phyloP scores from a whole-genome alignment of 1,140 invertebrate species.

The Ceratina calcarata region DNA sequence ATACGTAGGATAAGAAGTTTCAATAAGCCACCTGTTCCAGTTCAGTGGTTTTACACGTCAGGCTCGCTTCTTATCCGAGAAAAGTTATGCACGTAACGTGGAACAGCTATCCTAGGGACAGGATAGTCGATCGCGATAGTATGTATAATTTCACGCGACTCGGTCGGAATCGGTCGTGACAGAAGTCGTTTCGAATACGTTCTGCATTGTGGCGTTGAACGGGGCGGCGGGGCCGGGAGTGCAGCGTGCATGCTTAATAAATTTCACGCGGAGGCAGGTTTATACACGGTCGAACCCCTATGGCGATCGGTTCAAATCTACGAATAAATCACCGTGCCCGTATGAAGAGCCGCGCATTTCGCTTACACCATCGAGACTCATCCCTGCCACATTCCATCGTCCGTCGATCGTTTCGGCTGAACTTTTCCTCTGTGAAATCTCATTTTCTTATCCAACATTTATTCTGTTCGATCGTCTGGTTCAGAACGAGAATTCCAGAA shows the following conservation, averaged over 20 bases:
- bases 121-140: neutral
- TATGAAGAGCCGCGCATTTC: slow-evolving; percentile 28
- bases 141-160: slow-evolving; percentile 30
- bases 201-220: slow-evolving; percentile 36
- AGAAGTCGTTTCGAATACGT: slow-evolving; percentile 42
- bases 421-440: too few relatives aligned
- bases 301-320: slow-evolving; percentile 50
- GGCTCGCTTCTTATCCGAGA: neutral
- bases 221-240: slow-evolving; percentile 5
- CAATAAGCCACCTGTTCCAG: neutral
- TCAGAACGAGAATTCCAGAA: too few relatives aligned
- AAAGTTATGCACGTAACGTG: neutral
- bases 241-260: slow-evolving; percentile 38
- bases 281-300: slow-evolving; percentile 46
- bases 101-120: slow-evolving; percentile 11
- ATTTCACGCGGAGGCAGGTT: slow-evolving; percentile 39
- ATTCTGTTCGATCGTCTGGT: too few relatives aligned
- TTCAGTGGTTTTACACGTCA: neutral
- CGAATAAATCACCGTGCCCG: slow-evolving; percentile 47
- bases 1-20: neutral
- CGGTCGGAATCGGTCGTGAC: slow-evolving; percentile 23
- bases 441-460: too few relatives aligned
- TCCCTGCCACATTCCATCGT: slow-evolving; percentile 12
- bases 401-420: neutral
- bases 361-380: neutral